Evolutionary conservation across 2,113 vertebrate species (phyloP), one percentile per base, ranked within the genome.

Genomic region (Callithrix jacchus): DNA sequence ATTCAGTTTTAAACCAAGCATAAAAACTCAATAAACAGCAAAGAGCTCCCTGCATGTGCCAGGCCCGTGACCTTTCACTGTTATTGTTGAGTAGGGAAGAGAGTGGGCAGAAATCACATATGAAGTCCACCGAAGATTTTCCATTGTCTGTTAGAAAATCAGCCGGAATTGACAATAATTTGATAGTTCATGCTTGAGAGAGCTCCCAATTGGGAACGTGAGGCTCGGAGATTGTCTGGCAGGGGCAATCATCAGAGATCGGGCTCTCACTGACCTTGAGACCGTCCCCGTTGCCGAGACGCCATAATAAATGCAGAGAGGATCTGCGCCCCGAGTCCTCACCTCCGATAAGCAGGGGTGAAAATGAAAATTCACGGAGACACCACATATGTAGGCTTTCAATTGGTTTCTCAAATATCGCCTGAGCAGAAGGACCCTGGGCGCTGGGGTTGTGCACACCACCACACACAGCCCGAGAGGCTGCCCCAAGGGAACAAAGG

Each of bases 181-280:
- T 93, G 97, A 97, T 98, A 97, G 97, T 98, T 99, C 98, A 98
- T 98, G 98, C 98, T 98, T 98, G 97, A 98, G 97, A 95, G 98
- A 70, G 21, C 92, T 91, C 89, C 80, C 76, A 71, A 96, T 96
- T 92, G 20, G 96, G 93, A 84, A 0, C 52, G 79, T 68, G 95
- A 89, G 97, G 95, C 71, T 64, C 23, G 35, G 70, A 94, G 98
- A 97, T 97, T 97, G 96, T 97, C 93, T 98, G 77, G 40, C 13
- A 40, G 91, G 10, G 1, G 5, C 79, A 85, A 93, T 93, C 91
- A 73, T 27, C 0, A 88, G 95, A 94, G 80, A 87, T 0, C 37
- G 27, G n/a, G 90, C 77, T 76, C 96, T 84, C 47, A 49, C 77
- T 97, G 98, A 98, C 98, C 98, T 98, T 98, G 98, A 98, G 95